Conservation (phyloP, 2,888 invertebrate genomes). For the Cordilura impudica region DNA sequence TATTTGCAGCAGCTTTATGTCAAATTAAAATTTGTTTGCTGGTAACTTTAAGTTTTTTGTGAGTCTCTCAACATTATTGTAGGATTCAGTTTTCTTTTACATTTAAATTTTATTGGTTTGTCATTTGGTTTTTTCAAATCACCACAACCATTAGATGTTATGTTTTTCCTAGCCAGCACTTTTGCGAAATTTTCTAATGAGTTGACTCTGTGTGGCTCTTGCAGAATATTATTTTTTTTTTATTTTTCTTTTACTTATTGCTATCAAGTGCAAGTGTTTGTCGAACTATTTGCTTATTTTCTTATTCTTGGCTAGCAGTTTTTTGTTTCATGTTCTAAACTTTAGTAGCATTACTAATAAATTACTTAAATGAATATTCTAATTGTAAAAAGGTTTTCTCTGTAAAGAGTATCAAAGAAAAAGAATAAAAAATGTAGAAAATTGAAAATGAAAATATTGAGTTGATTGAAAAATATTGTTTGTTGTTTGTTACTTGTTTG, state of each 20-base stretch:
- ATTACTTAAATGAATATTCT: constrained; percentile 55
- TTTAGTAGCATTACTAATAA: constrained; percentile 55
- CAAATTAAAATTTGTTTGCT: neutral
- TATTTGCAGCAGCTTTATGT: neutral
- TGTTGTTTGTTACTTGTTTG: constrained; percentile 56
- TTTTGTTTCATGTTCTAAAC: constrained; percentile 27
- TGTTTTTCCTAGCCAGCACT: constrained; percentile 17
- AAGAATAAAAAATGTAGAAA: constrained; percentile 16
- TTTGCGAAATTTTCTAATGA: constrained; percentile 62
- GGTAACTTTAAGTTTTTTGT: neutral
- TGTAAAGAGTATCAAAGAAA: neutral
- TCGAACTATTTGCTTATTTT: constrained; percentile 42
- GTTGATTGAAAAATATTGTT: constrained; percentile 54
- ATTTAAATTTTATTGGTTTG: constrained; percentile 40
- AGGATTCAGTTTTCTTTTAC: constrained; percentile 16
- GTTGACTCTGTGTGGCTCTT: constrained; percentile 55
- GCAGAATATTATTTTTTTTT: constrained; percentile 28
- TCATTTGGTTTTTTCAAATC: constrained; percentile 30
- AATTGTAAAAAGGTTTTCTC: constrained; percentile 9
- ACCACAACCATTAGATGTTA: constrained; percentile 24
- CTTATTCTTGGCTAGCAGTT: neutral
- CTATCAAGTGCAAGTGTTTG: constrained; percentile 30
- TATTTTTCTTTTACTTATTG: neutral
- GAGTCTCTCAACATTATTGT: neutral
- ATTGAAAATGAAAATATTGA: constrained; percentile 35